Evolutionary conservation across 1,140 invertebrate species (phyloP).

Genomic region (Drosophila sucinea): DNA sequence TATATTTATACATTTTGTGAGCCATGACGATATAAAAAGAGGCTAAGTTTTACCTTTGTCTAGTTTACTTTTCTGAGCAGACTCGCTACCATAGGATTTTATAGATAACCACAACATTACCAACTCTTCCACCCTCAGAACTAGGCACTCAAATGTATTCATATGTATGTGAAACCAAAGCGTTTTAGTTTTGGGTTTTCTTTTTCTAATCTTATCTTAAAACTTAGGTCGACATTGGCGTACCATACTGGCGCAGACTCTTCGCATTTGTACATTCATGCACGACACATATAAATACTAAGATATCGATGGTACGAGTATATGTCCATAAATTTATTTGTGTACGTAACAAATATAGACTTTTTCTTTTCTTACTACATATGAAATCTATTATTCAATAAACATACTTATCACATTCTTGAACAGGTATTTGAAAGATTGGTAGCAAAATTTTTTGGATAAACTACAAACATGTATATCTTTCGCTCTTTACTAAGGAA

Average conservation of each 20-base stretch:
- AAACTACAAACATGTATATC: too few species aligned
- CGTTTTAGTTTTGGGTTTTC: conserved; percentile 52
- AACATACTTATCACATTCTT: too few species aligned
- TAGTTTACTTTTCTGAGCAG: conserved; percentile 71
- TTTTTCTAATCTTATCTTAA: conserved; percentile 78
- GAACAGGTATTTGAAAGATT: too few species aligned
- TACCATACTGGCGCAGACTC: conserved; percentile 49
- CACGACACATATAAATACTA: conserved; percentile 14
- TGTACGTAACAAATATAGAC: too few species aligned
- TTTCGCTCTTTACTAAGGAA: too few species aligned
- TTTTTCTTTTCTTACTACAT: too few species aligned
- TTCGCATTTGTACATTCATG: not conserved
- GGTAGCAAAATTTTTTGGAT: too few species aligned
- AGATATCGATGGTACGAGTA: not conserved
- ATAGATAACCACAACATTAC: conserved; percentile 62
- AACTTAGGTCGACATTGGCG: conserved; percentile 73
- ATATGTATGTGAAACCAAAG: conserved; percentile 22
- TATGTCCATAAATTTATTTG: not conserved
- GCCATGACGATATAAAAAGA: conserved; percentile 22
- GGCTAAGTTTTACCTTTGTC: conserved; percentile 51
- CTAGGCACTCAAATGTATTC: conserved; percentile 21
- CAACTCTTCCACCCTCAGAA: conserved; percentile 16
- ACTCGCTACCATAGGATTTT: conserved; percentile 66
- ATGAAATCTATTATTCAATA: too few species aligned
- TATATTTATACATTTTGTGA: conserved; percentile 53